Percentiles rank a stretch among this genome's conserved stretches.
Evolutionary conservation across 2,888 invertebrate genomes (phyloP).

Genomic region (Cynaeus angustus): DNA sequence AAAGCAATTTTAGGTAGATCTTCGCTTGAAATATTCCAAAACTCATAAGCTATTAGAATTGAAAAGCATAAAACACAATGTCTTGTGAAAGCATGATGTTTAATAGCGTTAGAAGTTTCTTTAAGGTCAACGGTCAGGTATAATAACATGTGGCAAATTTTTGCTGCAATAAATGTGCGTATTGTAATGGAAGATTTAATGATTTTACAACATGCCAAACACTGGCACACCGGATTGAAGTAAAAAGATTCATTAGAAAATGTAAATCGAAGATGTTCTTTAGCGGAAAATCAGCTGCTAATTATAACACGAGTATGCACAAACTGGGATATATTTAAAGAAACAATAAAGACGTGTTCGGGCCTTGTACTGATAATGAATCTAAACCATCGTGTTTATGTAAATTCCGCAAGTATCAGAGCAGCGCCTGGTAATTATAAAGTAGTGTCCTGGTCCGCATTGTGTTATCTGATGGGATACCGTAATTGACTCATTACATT

Average conservation of each 20-base stretch:
- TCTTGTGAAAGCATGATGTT: slow-evolving; percentile 24
- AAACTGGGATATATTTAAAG: slow-evolving; percentile 48
- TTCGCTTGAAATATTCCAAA: background rate
- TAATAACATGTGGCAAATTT: slow-evolving; percentile 22
- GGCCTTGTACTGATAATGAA: slow-evolving; percentile 64
- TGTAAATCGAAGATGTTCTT: slow-evolving; percentile 54
- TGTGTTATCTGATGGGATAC: slow-evolving; percentile 69
- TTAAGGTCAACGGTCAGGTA: slow-evolving; percentile 33
- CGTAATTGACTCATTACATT: slow-evolving; percentile 71
- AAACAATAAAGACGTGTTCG: slow-evolving; percentile 58
- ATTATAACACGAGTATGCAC: slow-evolving; percentile 58
- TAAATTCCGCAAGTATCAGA: slow-evolving; percentile 68
- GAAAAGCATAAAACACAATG: slow-evolving; percentile 20
- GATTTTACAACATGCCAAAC: slow-evolving; percentile 23
- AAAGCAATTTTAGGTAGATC: background rate
- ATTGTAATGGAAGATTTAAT: slow-evolving; percentile 22
- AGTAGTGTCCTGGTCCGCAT: slow-evolving; percentile 67
- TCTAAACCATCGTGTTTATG: slow-evolving; percentile 70
- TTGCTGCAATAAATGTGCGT: slow-evolving; percentile 20
- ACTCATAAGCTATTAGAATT: slow-evolving; percentile 4
- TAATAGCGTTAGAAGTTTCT: slow-evolving; percentile 16
- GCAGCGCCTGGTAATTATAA: slow-evolving; percentile 68
- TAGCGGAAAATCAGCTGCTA: slow-evolving; percentile 55
- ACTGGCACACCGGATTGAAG: slow-evolving; percentile 33
- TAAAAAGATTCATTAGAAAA: slow-evolving; percentile 52